Percentiles rank a stretch among this genome's conserved stretches.
These are phyloP conservation scores for Chelonus insularis DNA, from an alignment of 1,140 invertebrate species.

Conservation along the genomic window DNA sequence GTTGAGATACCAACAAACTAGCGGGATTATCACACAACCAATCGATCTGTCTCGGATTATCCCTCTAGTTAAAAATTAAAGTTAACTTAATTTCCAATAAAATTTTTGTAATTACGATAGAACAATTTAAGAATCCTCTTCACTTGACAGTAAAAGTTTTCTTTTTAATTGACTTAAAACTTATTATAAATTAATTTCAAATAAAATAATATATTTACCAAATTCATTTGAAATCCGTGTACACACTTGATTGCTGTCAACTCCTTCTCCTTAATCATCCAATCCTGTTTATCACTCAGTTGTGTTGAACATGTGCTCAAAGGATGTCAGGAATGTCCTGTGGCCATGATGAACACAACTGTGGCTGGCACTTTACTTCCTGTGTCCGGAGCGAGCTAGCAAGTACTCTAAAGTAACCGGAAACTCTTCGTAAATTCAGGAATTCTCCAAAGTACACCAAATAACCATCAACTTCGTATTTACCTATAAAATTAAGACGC, in stretches of 20 bases:
- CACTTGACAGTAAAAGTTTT: too few species aligned
- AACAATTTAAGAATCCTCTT: too few species aligned
- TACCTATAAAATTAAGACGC: not conserved
- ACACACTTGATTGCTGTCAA: not conserved
- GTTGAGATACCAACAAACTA: conserved; percentile 16
- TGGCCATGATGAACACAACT: conserved; percentile 33
- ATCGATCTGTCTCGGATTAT: not conserved
- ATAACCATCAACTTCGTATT: not conserved
- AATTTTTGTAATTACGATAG: too few species aligned
- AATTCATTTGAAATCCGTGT: not conserved
- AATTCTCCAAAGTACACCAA: not conserved
- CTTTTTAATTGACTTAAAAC: too few species aligned
- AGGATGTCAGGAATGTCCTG: conserved; percentile 29
- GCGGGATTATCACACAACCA: conserved; percentile 3
- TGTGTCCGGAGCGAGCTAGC: not conserved
- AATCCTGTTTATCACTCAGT: not conserved
- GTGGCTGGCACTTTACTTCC: conserved; percentile 30
- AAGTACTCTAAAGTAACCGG: conserved; percentile 24
- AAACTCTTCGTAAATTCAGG: not conserved
- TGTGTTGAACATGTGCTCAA: conserved; percentile 31
- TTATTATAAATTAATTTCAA: too few species aligned
- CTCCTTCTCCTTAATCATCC: not conserved
- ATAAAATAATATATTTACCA: too few species aligned
- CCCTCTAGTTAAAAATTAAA: too few species aligned
- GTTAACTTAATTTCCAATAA: conserved; percentile 3